These are phyloP conservation scores for Cryptotermes secundus DNA, from an alignment of 1,140 invertebrate genomes.

Conservation along the genomic window DNA sequence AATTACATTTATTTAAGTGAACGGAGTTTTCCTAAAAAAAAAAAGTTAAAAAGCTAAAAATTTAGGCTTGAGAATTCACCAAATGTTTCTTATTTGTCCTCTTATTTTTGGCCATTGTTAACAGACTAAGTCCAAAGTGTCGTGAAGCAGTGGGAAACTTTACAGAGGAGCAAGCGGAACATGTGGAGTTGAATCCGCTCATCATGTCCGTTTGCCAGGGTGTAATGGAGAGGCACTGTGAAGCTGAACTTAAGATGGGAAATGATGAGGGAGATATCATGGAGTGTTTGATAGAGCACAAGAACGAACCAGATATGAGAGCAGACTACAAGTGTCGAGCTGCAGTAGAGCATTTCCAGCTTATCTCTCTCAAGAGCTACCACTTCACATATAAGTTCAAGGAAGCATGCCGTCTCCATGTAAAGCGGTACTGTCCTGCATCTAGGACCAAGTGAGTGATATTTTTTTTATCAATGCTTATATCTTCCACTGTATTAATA, in stretches of 20 bases:
- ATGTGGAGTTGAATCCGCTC: slow-evolving; percentile 83
- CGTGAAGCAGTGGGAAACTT: slow-evolving; percentile 78
- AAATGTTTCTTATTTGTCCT: too few relatives aligned
- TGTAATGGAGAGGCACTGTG: slow-evolving; percentile 81
- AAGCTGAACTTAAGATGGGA: slow-evolving; percentile 63
- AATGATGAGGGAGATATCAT: slow-evolving; percentile 64
- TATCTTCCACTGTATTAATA: too few relatives aligned
- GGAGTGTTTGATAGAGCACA: slow-evolving; percentile 81
- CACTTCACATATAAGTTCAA: slow-evolving; percentile 95
- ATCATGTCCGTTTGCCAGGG: slow-evolving; percentile 78
- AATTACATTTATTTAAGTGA: too few relatives aligned
- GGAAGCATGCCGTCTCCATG: slow-evolving; percentile 84
- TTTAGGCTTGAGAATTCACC: too few relatives aligned
- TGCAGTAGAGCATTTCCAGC: slow-evolving; percentile 91
- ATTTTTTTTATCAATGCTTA: too few relatives aligned
- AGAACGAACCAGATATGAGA: slow-evolving; percentile 78
- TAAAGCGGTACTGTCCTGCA: slow-evolving; percentile 74
- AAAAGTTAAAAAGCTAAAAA: too few relatives aligned
- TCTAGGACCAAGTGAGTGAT: slow-evolving; percentile 47
- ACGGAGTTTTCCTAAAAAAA: too few relatives aligned
- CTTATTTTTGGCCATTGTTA: slow-evolving; percentile 34
- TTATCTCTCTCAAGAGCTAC: slow-evolving; percentile 91
- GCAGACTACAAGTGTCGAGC: slow-evolving; percentile 82
- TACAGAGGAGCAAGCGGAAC: slow-evolving; percentile 84
- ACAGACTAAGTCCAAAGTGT: slow-evolving; percentile 60